Percentiles rank a stretch among this genome's conserved stretches.
These are phyloP conservation scores for Myotis yumanensis DNA, from an alignment of 2,113 vertebrate genomes.

Conservation along the genomic window DNA sequence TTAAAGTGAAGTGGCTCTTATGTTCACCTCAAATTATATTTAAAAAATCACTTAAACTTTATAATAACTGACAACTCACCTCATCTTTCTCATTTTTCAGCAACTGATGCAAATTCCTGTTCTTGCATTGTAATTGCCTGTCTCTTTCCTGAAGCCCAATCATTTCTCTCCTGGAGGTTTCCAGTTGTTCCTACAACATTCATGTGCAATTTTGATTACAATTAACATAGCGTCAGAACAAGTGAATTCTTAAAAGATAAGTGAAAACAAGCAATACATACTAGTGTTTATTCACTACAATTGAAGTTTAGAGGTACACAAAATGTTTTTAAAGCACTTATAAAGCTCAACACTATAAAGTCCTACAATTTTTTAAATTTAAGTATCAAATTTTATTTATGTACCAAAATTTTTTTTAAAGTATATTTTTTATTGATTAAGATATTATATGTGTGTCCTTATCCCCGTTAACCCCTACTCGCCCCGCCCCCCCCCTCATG, in stretches of 20 bases:
- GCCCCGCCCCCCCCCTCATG: too few relatives aligned
- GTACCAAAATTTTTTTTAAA: background rate
- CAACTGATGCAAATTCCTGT: conserved; percentile 93
- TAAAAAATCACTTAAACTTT: too few relatives aligned
- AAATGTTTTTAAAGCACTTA: conserved; percentile 19
- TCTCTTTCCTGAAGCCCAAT: conserved; percentile 94
- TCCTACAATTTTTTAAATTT: background rate
- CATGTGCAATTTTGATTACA: conserved; percentile 50
- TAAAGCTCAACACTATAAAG: background rate
- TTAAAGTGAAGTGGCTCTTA: background rate
- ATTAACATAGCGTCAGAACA: conserved; percentile 10
- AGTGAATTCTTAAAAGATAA: background rate
- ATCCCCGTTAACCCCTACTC: too few relatives aligned
- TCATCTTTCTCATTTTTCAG: conserved; percentile 98
- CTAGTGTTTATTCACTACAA: conserved; percentile 1
- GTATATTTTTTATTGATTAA: too few relatives aligned
- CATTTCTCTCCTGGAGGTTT: conserved; percentile 92
- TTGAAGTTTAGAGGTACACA: background rate
- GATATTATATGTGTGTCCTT: too few relatives aligned
- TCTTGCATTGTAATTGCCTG: conserved; percentile 94
- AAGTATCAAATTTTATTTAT: background rate
- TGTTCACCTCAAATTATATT: background rate
- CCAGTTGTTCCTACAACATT: conserved; percentile 92
- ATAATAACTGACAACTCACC: conserved; percentile 82
- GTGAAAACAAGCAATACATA: conserved; percentile 3